Base-by-base conservation (phyloP, 2,888 invertebrate genomes). In the Cantharis flavilabris region DNA sequence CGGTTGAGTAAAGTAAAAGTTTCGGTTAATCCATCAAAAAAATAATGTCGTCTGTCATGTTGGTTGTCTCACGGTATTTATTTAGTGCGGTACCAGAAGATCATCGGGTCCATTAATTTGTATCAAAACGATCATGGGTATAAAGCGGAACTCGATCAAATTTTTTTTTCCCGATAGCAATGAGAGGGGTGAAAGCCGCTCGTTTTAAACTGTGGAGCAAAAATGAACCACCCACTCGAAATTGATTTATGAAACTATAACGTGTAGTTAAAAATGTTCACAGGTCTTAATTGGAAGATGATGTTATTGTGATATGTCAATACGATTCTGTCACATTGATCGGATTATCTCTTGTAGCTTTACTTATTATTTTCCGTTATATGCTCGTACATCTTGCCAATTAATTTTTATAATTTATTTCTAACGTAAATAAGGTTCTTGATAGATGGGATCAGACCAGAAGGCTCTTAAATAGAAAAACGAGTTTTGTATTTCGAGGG, bases 311-410 rank as follows among this genome's bases (percentile, higher is more conserved):
- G 80, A 80, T 80, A 80, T 77, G 80, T 80, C 80, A 80, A 80
- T 79, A 73, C 69, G 28, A 72, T 78, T 62, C 62, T 75, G 79
- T 77, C 79, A 79, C 75, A 77, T 73, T 77, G 71, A 81, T 84
- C 84, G 82, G 82, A 78, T 82, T 82, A 82, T 76, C 33, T 76
- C 71, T 71, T 75, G 80, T 77, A 75, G 70, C 74, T 71, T 73
- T 71, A 70, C 69, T 74, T 72, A 69, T 79, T 70, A 70, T 76
- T 62, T 79, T 75, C 80, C 79, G 80, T 82, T 82, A 80, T 81
- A 79, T 49, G 82, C 77, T 76, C 75, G 82, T 78, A 80, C 80
- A 83, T 82, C 81, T 79, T 81, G 83, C 84, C 82, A 82, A 84
- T 82, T 84, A 84, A 81, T 83, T 81, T 79, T 23, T 16, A 67